These are phyloP conservation scores for Pseudolaguvia tuberculata DNA, from an alignment of 2,113 vertebrate genomes.

Conservation along the genomic window DNA sequence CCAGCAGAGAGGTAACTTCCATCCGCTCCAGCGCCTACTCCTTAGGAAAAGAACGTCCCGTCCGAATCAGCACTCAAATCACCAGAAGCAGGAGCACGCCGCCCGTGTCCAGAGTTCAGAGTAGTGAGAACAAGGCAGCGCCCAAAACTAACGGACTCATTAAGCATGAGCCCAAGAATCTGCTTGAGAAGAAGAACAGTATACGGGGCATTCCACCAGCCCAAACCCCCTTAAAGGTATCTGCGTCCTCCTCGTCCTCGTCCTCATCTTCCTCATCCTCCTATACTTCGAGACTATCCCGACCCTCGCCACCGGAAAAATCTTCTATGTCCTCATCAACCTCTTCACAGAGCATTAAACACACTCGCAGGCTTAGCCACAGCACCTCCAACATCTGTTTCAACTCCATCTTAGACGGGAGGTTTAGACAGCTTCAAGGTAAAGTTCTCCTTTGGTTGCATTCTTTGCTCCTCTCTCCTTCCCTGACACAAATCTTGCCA, in stretches of 20 bases:
- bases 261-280: slow-evolving; percentile 49
- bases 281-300: slow-evolving; percentile 51
- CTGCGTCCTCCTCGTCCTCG: slow-evolving; percentile 35
- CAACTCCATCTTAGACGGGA: slow-evolving; percentile 72
- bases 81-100: slow-evolving; percentile 71
- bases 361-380: slow-evolving; percentile 68
- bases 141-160: slow-evolving; percentile 38
- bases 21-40: slow-evolving; percentile 46
- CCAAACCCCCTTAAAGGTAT: slow-evolving; percentile 32
- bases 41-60: slow-evolving; percentile 56
- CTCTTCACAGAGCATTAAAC: slow-evolving; percentile 63
- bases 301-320: slow-evolving; percentile 43
- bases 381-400: slow-evolving; percentile 73
- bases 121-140: slow-evolving; percentile 49
- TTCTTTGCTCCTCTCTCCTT: slow-evolving; percentile 20
- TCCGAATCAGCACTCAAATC: slow-evolving; percentile 43
- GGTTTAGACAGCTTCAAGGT: slow-evolving; percentile 78
- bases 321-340: slow-evolving; percentile 55
- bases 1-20: slow-evolving; percentile 55
- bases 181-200: slow-evolving; percentile 64
- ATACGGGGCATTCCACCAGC: slow-evolving; percentile 52
- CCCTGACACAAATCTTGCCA: slow-evolving; percentile 37
- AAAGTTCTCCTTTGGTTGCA: slow-evolving; percentile 38
- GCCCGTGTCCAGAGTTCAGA: slow-evolving; percentile 59
- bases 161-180: slow-evolving; percentile 50